phyloP scores from a whole-genome alignment of 2,797 vertebrate genomes.

The Brachyrhaphis roseni region DNA sequence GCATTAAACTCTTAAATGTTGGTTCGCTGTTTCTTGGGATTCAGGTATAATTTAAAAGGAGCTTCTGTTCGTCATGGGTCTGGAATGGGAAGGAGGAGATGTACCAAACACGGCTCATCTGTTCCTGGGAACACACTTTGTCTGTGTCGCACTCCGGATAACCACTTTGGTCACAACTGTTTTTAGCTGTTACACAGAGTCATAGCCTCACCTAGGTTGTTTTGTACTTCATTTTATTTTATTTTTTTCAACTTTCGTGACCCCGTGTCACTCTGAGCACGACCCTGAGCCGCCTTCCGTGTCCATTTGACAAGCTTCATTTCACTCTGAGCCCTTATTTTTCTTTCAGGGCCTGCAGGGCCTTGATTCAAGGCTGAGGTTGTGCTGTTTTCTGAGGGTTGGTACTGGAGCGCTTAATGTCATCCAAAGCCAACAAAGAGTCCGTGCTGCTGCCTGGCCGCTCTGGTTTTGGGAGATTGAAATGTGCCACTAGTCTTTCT shows the following conservation, averaged over 20 bases:
- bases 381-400: constrained; percentile 65
- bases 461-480: constrained; percentile 77
- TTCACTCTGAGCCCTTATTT: constrained; percentile 77
- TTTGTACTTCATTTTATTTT: constrained; percentile 35
- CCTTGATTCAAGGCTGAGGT: constrained; percentile 73
- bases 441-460: constrained; percentile 71
- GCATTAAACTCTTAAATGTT: constrained; percentile 70
- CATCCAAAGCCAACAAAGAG: constrained; percentile 77
- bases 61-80: constrained; percentile 33
- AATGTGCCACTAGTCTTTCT: constrained; percentile 57
- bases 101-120: constrained; percentile 56
- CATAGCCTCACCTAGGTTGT: constrained; percentile 57
- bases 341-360: constrained; percentile 68
- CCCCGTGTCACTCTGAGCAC: constrained; percentile 66
- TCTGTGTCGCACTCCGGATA: constrained; percentile 63
- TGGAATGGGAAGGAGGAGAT: constrained; percentile 48
- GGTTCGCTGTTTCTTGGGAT: constrained; percentile 67
- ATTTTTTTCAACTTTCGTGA: constrained; percentile 49
- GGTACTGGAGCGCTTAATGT: constrained; percentile 78
- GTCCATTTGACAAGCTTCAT: constrained; percentile 79
- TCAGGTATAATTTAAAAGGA: constrained; percentile 55
- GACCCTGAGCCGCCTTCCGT: constrained; percentile 69
- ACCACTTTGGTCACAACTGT: constrained; percentile 64
- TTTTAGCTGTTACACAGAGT: constrained; percentile 61
- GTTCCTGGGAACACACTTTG: constrained; percentile 58